Evolutionary conservation across 2,888 invertebrate species (phyloP).

Genomic region (Coenonympha glycerion): DNA sequence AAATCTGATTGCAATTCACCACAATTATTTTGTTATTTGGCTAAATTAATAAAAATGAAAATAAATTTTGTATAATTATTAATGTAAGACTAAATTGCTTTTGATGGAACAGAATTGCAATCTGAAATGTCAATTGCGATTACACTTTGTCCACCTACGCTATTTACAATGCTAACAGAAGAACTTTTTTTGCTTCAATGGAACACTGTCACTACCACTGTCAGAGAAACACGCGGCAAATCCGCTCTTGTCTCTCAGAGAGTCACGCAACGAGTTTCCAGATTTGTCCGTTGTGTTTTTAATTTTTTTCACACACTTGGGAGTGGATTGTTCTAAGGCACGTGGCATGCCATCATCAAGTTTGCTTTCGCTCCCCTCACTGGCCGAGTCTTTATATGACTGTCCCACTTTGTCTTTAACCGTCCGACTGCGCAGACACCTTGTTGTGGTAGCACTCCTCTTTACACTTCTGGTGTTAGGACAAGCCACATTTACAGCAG

Average conservation of each 20-base stretch:
- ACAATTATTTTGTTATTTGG: no score
- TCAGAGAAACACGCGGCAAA: constrained; percentile 65
- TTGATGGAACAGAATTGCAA: no score
- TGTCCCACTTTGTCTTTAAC: constrained; percentile 19
- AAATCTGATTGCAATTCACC: no score
- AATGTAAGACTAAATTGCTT: no score
- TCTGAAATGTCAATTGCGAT: no score
- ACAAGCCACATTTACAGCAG: constrained; percentile 52
- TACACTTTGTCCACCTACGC: not conserved
- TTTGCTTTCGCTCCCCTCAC: constrained; percentile 24
- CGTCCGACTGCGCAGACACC: constrained; percentile 21
- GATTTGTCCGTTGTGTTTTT: constrained; percentile 41
- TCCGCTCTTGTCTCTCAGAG: constrained; percentile 57
- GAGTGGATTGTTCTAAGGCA: constrained; percentile 23
- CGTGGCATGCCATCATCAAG: constrained; percentile 9
- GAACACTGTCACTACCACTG: constrained; percentile 62
- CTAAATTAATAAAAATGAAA: no score
- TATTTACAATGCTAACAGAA: constrained; percentile 41
- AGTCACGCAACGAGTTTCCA: constrained; percentile 40
- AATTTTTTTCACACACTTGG: constrained; percentile 29
- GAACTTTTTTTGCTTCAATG: constrained; percentile 51
- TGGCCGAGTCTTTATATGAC: constrained; percentile 18
- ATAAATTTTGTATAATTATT: no score
- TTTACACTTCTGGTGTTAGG: constrained; percentile 30
- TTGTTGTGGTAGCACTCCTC: constrained; percentile 13